Evolutionary conservation across 2,113 vertebrate genomes (phyloP).

Genomic region (Lathamus discolor): DNA sequence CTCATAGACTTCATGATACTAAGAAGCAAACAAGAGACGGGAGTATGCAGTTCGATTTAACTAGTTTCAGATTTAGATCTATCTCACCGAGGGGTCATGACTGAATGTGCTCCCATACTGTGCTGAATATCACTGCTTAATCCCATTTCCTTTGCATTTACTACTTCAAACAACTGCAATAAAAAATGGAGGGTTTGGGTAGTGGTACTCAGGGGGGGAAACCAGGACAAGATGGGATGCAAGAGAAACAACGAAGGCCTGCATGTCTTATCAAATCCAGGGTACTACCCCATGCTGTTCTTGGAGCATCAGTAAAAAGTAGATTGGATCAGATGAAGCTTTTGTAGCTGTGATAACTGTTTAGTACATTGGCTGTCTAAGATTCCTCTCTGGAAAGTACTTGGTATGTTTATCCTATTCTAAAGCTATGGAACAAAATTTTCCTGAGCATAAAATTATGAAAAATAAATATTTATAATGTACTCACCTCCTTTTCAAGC

Average conservation of each 20-base stretch:
- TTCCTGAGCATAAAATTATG: neutral
- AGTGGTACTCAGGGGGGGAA: neutral
- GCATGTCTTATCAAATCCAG: neutral
- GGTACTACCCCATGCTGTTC: neutral
- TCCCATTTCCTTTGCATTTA: neutral
- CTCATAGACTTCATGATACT: neutral
- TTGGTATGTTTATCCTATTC: neutral
- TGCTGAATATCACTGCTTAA: neutral
- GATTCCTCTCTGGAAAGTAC: neutral
- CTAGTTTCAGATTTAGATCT: neutral
- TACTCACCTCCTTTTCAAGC: neutral
- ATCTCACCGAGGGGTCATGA: neutral
- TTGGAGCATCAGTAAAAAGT: neutral
- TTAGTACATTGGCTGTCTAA: neutral
- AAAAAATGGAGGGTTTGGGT: neutral
- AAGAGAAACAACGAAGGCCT: neutral
- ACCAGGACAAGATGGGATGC: neutral
- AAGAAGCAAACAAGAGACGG: neutral
- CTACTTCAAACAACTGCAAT: neutral
- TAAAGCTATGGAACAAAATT: neutral
- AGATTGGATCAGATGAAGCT: neutral
- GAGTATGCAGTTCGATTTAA: neutral
- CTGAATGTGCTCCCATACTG: neutral
- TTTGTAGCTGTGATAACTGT: neutral
- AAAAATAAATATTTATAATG: neutral